Evolutionary conservation across 2,888 invertebrate genomes (phyloP), one percentile per base, ranked within the genome.

Genomic region (Oasisia sp.): DNA sequence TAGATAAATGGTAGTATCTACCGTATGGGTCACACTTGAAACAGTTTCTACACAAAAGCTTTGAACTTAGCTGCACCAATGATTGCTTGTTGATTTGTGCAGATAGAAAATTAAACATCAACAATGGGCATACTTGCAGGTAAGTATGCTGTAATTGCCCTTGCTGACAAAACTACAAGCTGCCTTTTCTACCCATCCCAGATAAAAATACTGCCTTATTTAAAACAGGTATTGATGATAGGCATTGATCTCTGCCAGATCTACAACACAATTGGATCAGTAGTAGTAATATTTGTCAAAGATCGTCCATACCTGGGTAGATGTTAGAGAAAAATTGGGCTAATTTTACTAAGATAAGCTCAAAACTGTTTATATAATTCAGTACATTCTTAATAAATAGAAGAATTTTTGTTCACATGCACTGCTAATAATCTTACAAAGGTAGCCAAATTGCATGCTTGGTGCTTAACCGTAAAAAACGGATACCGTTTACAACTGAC

Each of bases 1-100:
- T 74, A 74, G 27, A 74, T 74, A 74, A 74, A 74, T 74, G 74
- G 74, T 74, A 74, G 74, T 74, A 74, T 74, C 74, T 74, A 74
- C 74, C 27, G 74, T 74, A 19, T 74, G 74, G 74, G 74, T 27
- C 74, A 74, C 7, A 74, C 50, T 74, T 74, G 5, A 74, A 74
- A 74, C 74, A 19, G 27, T 74, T 74, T 74, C 74, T 74, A 74
- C 74, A 74, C 74, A 74, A 74, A 74, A 74, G 74, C 74, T 74
- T 74, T 74, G 74, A 74, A 74, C 74, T 74, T 74, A 74, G 19
- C 74, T 74, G 74, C 74, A 74, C 74, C n/a, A 27, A 74, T 74
- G 27, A 56, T 56, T 56, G 56, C 56, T 9, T 56, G 56, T 56
- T 56, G 56, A 74, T 74, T 74, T 74, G 74, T 74, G 74, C 27